A percentile compares a stretch with the other conserved stretches of the same genome.
phyloP scores from a whole-genome alignment of 2,113 vertebrate species.

The Chloropsis cyanopogon region DNA sequence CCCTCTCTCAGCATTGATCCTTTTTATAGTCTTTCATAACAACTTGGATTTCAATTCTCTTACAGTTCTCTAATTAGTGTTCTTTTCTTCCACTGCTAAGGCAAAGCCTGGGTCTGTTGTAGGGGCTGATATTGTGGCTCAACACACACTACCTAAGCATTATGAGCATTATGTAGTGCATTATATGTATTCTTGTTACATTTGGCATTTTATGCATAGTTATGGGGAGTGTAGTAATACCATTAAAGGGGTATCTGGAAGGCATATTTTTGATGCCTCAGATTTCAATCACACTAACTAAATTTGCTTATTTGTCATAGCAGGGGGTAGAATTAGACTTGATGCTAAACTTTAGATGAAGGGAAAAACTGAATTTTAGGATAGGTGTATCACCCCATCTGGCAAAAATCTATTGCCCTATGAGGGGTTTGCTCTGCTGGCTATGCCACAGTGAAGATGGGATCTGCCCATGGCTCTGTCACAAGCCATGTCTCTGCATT shows the following conservation, averaged over 20 bases:
- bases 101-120: not conserved
- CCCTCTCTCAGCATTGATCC: not conserved
- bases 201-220: not conserved
- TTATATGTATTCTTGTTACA: not conserved
- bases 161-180: not conserved
- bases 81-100: not conserved
- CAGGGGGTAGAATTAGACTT: not conserved
- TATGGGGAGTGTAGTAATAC: not conserved
- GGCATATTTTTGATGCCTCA: not conserved
- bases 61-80: not conserved
- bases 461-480: not conserved
- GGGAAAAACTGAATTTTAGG: not conserved
- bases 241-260: not conserved
- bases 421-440: not conserved
- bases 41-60: not conserved
- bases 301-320: not conserved
- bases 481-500: not conserved
- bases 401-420: not conserved
- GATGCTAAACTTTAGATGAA: not conserved
- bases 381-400: not conserved
- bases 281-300: not conserved
- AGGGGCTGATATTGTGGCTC: not conserved
- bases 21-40: slow-evolving; percentile 1
- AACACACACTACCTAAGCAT: not conserved
- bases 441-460: not conserved